Base-by-base conservation (phyloP, 2,888 invertebrate genomes). In the Digitonthophagus gazella region DNA sequence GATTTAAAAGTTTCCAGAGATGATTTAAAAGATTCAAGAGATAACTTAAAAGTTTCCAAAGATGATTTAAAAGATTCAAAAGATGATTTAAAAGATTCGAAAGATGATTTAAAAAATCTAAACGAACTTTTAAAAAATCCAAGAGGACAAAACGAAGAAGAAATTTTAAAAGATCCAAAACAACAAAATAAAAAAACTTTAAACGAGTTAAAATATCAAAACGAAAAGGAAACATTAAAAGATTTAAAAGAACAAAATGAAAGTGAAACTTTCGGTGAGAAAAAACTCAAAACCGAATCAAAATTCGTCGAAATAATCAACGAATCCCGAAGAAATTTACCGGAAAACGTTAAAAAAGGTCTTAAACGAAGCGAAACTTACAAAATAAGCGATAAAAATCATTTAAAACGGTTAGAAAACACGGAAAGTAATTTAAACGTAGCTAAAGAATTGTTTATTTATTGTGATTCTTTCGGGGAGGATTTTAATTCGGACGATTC, bases 401-500 rank as follows among this genome's bases (percentile, higher is more conserved):
- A 69, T 19, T 69, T 70, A n/a, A 65, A 65, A 20, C 66, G 63
- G 14, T 56, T 68, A 6, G 63, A 68, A 63, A 67, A 8, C 15
- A 65, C 67, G 5, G 70, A 78, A 67, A 66, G 76, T 5, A 76
- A 76, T 71, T 56, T 76, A 44, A 75, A 76, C 65, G 75, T 72
- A 8, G 74, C 78, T 0, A 71, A 76, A 54, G 71, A 75, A 63
- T 74, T 77, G n/a, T n/a, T n/a, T 4, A 22, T 22, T 22, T 22
- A 22, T 22, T 6, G 18, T 16, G 58, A 58, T 16, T 18, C 4
- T 1, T 58, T 58, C 15, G 16, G 19, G 1, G 86, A 86, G 70
- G 86, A 87, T 80, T 86, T 87, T 74, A 83, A 84, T 79, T 91
- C 92, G 69, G 92, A 93, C 76, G 93, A 93, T 83, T 92, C 92